Percentiles rank a stretch among this genome's conserved stretches.
These are phyloP conservation scores for Onychomys arenicola DNA, from an alignment of 2,797 vertebrate genomes.

Conservation along the genomic window DNA sequence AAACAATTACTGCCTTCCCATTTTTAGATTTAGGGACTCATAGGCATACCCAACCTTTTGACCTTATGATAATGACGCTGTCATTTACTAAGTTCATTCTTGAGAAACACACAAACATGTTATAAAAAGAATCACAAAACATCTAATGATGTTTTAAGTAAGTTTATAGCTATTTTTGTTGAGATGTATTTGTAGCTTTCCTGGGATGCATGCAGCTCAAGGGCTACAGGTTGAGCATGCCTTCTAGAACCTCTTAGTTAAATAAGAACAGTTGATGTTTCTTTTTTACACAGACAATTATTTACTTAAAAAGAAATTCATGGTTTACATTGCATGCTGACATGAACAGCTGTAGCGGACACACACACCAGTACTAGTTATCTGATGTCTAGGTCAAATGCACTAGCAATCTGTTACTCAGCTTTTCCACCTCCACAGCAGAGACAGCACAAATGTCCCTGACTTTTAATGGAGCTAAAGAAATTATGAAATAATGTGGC, in stretches of 20 bases:
- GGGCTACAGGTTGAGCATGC: not conserved
- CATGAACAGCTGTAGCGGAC: not conserved
- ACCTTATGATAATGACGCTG: not conserved
- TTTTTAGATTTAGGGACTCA: not conserved
- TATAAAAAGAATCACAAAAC: not conserved
- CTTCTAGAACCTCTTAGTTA: conserved; percentile 36
- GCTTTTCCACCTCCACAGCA: not conserved
- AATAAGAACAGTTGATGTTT: conserved; percentile 12
- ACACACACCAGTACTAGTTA: not conserved
- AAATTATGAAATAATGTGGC: not conserved
- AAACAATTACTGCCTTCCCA: not conserved
- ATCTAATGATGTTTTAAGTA: not conserved
- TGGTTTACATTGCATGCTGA: not conserved
- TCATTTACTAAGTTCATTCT: not conserved
- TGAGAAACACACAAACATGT: not conserved
- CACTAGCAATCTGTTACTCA: not conserved
- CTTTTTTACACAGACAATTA: conserved; percentile 15
- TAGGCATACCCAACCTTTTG: not conserved
- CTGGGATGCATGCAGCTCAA: not conserved
- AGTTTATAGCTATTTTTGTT: not conserved
- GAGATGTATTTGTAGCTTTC: not conserved
- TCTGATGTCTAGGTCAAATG: not conserved
- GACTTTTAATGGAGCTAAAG: not conserved
- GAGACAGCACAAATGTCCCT: not conserved
- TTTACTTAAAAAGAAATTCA: conserved; percentile 53